Evolutionary conservation across 1,140 invertebrate genomes (phyloP).

Genomic region (Araneus ventricosus): DNA sequence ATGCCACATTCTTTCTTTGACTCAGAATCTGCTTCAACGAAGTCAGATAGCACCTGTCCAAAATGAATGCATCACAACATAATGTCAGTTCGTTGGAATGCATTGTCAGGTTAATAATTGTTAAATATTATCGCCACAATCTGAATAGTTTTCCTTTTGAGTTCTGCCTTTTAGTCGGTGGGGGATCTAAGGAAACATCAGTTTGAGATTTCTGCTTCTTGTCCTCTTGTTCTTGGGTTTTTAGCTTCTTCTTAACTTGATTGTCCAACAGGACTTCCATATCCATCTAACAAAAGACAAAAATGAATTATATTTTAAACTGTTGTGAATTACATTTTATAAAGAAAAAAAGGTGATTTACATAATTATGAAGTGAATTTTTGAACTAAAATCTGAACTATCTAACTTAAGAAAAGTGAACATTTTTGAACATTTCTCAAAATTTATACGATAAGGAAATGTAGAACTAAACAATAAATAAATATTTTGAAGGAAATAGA

Average conservation of each 20-base stretch:
- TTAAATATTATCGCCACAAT: slow-evolving; percentile 45
- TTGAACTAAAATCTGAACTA: no score
- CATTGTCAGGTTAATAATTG: not conserved
- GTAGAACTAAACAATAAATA: no score
- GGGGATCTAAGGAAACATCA: not conserved
- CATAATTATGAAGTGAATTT: no score
- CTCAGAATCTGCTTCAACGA: no score
- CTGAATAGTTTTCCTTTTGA: slow-evolving; percentile 64
- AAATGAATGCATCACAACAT: not conserved
- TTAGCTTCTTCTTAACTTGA: slow-evolving; percentile 91
- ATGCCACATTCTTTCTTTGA: no score
- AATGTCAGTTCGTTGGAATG: not conserved
- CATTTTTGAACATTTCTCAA: no score
- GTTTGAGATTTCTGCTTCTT: slow-evolving; percentile 1
- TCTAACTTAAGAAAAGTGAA: no score
- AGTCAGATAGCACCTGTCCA: no score
- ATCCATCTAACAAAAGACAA: slow-evolving; percentile 87
- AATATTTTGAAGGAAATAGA: no score
- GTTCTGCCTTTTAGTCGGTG: slow-evolving; percentile 3
- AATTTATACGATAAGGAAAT: no score
- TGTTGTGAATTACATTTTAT: no score
- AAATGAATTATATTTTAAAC: not conserved
- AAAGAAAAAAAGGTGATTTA: no score
- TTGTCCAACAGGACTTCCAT: slow-evolving; percentile 95
- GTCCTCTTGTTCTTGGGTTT: slow-evolving; percentile 81